Evolutionary conservation across 2,888 invertebrate species (phyloP), one percentile per base, ranked within the genome.

Genomic region (Drosophila aldrichi): DNA sequence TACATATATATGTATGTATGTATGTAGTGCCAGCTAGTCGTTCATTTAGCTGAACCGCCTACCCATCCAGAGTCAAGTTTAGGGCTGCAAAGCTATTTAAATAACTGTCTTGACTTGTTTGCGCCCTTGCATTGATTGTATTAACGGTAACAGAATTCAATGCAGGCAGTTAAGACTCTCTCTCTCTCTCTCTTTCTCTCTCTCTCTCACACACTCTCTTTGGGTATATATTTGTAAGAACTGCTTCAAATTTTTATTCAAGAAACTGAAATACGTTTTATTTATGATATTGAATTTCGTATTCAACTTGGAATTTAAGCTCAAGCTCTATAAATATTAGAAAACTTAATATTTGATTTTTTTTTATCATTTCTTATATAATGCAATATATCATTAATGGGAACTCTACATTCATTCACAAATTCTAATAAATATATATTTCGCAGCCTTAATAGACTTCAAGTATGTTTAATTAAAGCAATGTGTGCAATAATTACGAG

Each of bases 41-140:
- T 81, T 79, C 57, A 76, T 79, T 85, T 66, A 54, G 52, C 58
- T 79, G 71, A 71, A 54, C 68, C 68, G 61, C 46, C 72, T 59
- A 58, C 46, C 44, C 16, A 41, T 40, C 56, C 18, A 12, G 18
- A 12, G 18, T 1, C 38, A 8, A 56, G 16, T 40, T 25, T 41
- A 22, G 14, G 49, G 48, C 69, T 70, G 56, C 69, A 70, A 82
- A 88, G 69, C 86, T 88, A 82, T 74, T 86, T 82, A 77, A 70
- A 70, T 49, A 77, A 82, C 89, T 70, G 77, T 75, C 89, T 77
- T 83, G 74, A 74, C 81, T 88, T 80, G 82, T 69, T 82, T 85
- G 71, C 61, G 60, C 70, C 66, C 66, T 66, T 70, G 67, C 82
- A 85, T 82, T 82, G 82, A 85, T 82, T 82, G 71, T 48, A 52